A percentile compares a stretch with the other conserved stretches of the same genome.
These are phyloP conservation scores for Andrena hattorfiana DNA, from an alignment of 2,888 invertebrate species.

Conservation along the genomic window DNA sequence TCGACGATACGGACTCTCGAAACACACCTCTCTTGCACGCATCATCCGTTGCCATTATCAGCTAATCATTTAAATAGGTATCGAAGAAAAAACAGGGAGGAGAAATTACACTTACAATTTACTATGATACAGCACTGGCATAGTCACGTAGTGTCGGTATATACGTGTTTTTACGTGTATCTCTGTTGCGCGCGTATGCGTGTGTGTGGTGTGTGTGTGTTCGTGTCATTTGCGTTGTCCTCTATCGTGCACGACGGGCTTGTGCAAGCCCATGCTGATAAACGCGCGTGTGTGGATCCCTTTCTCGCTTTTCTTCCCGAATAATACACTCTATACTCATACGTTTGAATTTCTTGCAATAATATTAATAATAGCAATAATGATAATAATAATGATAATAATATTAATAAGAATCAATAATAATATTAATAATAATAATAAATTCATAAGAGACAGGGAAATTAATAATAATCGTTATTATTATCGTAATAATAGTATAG, in stretches of 20 bases:
- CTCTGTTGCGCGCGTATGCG: conserved; percentile 20
- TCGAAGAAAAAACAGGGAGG: conserved; percentile 71
- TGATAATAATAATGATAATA: conserved; percentile 76
- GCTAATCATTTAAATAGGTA: conserved; percentile 72
- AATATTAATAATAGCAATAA: conserved; percentile 76
- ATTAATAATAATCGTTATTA: conserved; percentile 79
- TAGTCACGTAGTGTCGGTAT: conserved; percentile 76
- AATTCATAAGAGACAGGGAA: conserved; percentile 84
- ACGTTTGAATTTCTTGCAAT: conserved; percentile 65
- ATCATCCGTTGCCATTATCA: conserved; percentile 44
- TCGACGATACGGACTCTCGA: conserved; percentile 60
- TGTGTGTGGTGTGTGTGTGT: not conserved
- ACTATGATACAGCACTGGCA: conserved; percentile 83
- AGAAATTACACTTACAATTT: conserved; percentile 78
- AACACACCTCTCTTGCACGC: conserved; percentile 53
- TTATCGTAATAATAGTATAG: conserved; percentile 81
- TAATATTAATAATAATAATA: conserved; percentile 78
- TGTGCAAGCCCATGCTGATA: conserved; percentile 43
- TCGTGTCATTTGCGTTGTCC: not conserved
- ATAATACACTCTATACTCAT: conserved; percentile 76
- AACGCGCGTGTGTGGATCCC: conserved; percentile 68
- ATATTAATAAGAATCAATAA: conserved; percentile 72
- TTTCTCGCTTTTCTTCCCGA: conserved; percentile 65
- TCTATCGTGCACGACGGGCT: conserved; percentile 9
- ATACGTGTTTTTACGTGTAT: conserved; percentile 49